phyloP scores from a whole-genome alignment of 2,113 vertebrate species.

The Micronisus gabar region DNA sequence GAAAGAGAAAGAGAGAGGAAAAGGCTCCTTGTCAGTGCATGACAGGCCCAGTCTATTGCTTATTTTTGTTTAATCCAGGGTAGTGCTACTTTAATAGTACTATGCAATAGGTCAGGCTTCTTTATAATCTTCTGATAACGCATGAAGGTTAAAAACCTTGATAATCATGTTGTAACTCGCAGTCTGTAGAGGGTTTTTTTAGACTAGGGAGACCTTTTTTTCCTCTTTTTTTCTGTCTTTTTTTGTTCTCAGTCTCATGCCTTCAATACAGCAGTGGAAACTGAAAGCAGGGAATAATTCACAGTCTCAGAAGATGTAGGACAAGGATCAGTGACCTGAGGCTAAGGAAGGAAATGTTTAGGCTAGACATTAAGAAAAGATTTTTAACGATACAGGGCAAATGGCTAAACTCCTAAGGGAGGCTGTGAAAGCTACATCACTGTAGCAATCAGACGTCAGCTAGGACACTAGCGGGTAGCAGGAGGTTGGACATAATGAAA shows the following conservation, averaged over 20 bases:
- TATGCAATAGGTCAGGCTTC: background rate
- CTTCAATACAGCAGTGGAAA: background rate
- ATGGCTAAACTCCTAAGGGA: background rate
- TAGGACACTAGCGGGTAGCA: background rate
- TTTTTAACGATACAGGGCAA: background rate
- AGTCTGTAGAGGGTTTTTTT: background rate
- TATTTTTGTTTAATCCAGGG: background rate
- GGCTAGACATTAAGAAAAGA: constrained; percentile 32
- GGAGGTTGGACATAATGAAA: background rate
- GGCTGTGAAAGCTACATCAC: background rate
- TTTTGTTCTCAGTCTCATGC: background rate
- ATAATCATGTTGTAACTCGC: background rate
- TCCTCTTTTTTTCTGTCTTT: background rate
- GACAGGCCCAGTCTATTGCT: background rate
- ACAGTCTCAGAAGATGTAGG: constrained; percentile 17
- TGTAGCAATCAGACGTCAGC: background rate
- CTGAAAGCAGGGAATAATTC: constrained; percentile 10
- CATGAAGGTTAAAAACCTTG: background rate
- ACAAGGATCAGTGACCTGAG: constrained; percentile 26
- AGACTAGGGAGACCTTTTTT: background rate
- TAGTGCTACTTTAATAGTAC: background rate
- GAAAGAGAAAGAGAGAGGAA: background rate
- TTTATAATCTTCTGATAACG: background rate
- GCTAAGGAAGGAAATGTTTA: constrained; percentile 44
- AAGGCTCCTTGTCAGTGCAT: background rate